Conservation (phyloP, 2,113 vertebrate species). For the Vulpes lagopus region DNA sequence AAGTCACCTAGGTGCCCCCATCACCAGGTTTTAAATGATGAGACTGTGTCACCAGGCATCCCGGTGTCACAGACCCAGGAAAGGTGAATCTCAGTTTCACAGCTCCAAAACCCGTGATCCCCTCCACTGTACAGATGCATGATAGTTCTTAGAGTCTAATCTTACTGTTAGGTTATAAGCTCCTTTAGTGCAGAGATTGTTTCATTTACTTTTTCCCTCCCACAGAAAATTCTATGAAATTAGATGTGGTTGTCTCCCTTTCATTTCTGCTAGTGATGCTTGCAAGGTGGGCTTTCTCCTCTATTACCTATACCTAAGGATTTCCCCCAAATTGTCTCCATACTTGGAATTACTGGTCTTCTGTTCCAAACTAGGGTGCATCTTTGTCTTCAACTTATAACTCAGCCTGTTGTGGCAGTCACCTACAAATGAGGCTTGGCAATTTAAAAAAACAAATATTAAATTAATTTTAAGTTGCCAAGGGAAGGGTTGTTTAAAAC, state of each 20-base stretch:
- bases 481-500: slow-evolving; percentile 47
- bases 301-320: neutral
- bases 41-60: neutral
- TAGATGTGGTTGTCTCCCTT: neutral
- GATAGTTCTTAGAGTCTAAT: neutral
- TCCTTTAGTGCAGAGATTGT: neutral
- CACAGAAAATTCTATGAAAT: neutral
- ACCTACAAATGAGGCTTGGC: neutral
- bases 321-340: neutral
- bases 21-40: neutral
- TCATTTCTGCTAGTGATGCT: neutral
- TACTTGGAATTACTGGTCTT: neutral
- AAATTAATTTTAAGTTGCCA: neutral
- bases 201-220: neutral
- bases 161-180: neutral
- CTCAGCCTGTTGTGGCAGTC: neutral
- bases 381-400: neutral
- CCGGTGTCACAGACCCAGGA: neutral
- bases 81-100: neutral
- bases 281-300: neutral
- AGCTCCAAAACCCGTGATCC: neutral
- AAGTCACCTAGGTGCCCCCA: no score
- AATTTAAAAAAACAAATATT: neutral
- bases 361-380: neutral
- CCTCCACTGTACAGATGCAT: neutral